Conservation (phyloP, 92 coral and sea anemone species). For the Palythoa grandiflora region DNA sequence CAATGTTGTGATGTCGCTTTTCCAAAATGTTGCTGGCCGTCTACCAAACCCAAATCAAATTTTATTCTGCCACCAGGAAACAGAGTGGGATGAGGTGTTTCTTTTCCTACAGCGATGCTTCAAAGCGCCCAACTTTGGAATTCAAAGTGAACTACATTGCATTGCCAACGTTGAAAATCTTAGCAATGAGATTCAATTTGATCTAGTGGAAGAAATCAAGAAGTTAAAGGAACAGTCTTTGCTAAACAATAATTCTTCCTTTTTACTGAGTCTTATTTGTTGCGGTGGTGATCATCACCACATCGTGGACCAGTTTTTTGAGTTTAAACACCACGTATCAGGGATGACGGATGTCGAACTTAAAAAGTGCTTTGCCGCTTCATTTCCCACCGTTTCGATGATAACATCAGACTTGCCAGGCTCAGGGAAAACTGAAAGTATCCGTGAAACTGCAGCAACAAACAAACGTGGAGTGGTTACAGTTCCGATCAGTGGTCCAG, state of each 20-base stretch:
- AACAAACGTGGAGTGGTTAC: conserved; percentile 65
- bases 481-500: conserved; percentile 92
- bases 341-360: conserved; percentile 90
- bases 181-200: conserved; percentile 88
- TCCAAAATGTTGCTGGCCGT: conserved; percentile 70
- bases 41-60: conserved; percentile 88
- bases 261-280: conserved; percentile 83
- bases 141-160: conserved; percentile 75
- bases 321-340: conserved; percentile 74
- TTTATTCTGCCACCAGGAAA: conserved; percentile 86
- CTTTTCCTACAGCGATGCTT: conserved; percentile 87
- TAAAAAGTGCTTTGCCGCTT: conserved; percentile 50
- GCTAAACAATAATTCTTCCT: conserved; percentile 48
- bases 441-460: conserved; percentile 69
- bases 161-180: conserved; percentile 92
- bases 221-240: conserved; percentile 38
- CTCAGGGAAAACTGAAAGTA: conserved; percentile 88
- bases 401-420: conserved; percentile 93
- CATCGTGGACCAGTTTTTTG: conserved; percentile 86
- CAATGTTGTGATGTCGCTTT: conserved; percentile 87
- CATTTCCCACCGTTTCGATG: conserved; percentile 79
- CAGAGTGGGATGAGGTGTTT: conserved; percentile 92
- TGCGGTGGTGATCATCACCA: conserved; percentile 95
- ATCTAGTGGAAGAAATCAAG: conserved; percentile 77
- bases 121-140: conserved; percentile 65